Conservation (phyloP, 1,140 invertebrate genomes). For the Saccostrea echinata region DNA sequence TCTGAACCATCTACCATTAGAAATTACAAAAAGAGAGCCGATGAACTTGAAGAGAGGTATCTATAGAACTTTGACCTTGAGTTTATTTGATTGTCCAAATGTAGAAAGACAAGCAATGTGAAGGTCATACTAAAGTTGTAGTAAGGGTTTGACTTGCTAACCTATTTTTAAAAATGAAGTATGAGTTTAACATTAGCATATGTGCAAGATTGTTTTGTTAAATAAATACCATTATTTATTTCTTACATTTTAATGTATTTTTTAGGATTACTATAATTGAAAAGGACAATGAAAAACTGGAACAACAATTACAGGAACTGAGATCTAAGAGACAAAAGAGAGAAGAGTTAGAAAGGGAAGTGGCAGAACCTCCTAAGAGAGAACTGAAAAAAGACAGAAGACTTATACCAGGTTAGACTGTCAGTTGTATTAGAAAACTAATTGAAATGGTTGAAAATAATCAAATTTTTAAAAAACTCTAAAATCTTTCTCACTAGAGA, state of each 20-base stretch:
- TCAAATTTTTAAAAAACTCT: not conserved
- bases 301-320: constrained; percentile 68
- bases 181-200: not conserved
- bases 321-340: constrained; percentile 63
- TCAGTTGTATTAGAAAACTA: not conserved
- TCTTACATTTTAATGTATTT: not conserved
- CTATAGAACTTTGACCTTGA: not conserved
- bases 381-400: constrained; percentile 75
- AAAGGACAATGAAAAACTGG: constrained; percentile 74
- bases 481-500: not conserved
- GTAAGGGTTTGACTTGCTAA: no score
- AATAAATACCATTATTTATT: no score
- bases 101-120: not conserved
- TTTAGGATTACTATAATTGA: constrained; percentile 70
- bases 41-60: constrained; percentile 63
- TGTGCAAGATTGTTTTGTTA: no score
- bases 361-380: constrained; percentile 69
- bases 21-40: constrained; percentile 75
- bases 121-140: not conserved
- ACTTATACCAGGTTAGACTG: constrained; percentile 63
- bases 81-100: not conserved
- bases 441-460: not conserved
- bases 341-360: constrained; percentile 70
- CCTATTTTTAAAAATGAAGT: not conserved
- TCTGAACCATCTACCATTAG: constrained; percentile 76